Base-by-base conservation (phyloP, 1,140 invertebrate genomes). In the Sesamia nonagrioides region DNA sequence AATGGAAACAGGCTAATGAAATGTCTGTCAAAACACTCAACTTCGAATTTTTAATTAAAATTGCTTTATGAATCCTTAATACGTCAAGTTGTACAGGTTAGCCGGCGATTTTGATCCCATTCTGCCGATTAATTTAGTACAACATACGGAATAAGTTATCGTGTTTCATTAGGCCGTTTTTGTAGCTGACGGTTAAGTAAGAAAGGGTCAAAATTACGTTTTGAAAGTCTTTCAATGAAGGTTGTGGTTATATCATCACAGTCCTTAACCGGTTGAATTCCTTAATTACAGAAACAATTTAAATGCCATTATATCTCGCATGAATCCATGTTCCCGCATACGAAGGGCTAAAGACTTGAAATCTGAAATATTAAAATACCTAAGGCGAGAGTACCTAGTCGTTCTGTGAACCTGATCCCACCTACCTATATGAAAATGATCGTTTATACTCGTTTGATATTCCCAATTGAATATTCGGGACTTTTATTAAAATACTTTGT, bases 1-100 rank as follows among this genome's bases (percentile, higher is more conserved):
- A 88, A 85, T 84, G 84, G 78, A 88, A 91, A 80, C 85, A 83
- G 89, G 91, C 89, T 93, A 93, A 93, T 93, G 88, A 92, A 93
- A 93, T 82, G 91, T 93, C 91, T 91, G 89, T 93, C 90, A 92
- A 86, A 88, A 85, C 78, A 79, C 74, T 79, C 69, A 80, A 84
- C 83, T 80, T 82, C 77, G 85, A 89, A 89, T 87, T 91, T 91
- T 91, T 90, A 91, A 90, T 90, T 88, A 89, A 91, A 89, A 87
- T 89, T 80, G 84, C 88, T 89, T 86, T 89, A 88, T 88, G 84
- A 88, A 85, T 84, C 84, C 77, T 86, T 88, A 85, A 82, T 86
- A 86, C 84, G 83, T 85, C 73, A 75, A 45, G 63, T 73, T 80
- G 81, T 85, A 83, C 77, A 83, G 88, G 73, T 87, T 87, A 40